phyloP scores from a whole-genome alignment of 2,888 invertebrate species.

The Temnothorax unifasciatus region DNA sequence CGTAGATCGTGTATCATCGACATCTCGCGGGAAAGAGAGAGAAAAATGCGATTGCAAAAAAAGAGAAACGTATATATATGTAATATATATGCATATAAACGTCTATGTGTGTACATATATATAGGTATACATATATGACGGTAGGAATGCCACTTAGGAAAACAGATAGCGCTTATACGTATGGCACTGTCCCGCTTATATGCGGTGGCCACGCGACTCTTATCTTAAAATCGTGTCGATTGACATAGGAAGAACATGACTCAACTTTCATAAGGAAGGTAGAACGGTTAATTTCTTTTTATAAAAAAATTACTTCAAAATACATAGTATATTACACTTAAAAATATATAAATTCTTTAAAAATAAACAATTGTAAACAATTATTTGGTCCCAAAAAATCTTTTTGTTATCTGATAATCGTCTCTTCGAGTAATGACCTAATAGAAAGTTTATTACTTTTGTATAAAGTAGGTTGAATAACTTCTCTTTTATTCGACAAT shows the following conservation, averaged over 20 bases:
- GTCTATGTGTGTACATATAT: background rate
- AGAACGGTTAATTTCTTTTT: background rate
- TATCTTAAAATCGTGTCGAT: background rate
- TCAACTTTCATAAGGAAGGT: background rate
- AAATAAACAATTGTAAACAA: background rate
- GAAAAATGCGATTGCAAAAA: conserved; percentile 18
- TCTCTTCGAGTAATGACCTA: background rate
- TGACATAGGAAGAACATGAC: background rate
- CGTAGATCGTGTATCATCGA: conserved; percentile 58
- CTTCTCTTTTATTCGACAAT: background rate
- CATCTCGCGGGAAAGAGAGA: conserved; percentile 33
- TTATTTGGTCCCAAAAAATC: background rate
- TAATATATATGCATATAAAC: background rate
- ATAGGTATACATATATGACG: background rate
- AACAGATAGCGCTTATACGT: background rate
- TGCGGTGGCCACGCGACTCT: background rate
- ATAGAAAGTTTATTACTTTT: background rate
- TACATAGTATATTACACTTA: background rate
- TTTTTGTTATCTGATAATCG: background rate
- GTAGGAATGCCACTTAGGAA: background rate
- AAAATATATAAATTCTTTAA: background rate
- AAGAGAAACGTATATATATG: background rate
- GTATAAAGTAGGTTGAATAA: background rate
- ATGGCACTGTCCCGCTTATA: background rate
- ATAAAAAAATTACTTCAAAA: background rate